Evolutionary conservation across 2,888 invertebrate species (phyloP), one percentile per base, ranked within the genome.

Genomic region (Cantharis nigra): DNA sequence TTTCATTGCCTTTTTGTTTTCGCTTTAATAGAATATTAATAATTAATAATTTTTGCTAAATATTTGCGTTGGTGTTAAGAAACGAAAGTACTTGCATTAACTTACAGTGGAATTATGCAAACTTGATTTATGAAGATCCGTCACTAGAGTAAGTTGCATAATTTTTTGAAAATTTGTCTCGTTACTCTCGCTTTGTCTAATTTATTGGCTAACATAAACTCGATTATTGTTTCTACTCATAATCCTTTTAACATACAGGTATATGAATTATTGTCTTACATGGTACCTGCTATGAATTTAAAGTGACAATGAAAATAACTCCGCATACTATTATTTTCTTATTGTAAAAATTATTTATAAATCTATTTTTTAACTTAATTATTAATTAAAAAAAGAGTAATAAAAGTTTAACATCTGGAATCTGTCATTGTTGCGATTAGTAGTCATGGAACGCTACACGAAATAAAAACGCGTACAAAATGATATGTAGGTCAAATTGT

Each of bases 51-150:
- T 23, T 23, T n/a, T 23, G 26, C 7, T 23, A 67, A 67, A 67
- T 67, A 3, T 67, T 67, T 67, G 65, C 65, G 65, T 69, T 62
- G 65, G 65, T 69, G 63, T 72, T 71, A 63, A 67, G 65, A 72
- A 71, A 69, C 72, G 76, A 71, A 73, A 73, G 72, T 67, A 65
- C 67, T 73, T 33, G 62, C 33, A 62, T 33, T 73, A 49, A 67
- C 65, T 67, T 67, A 69, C 14, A 64, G 49, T 9, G 16, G 14
- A 73, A 69, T 69, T 62, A 72, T 72, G 65, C 67, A 33, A 20
- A 65, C 65, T 71, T 73, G 72, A 73, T 73, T 73, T 73, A 73
- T 73, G 72, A 69, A 20, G 65, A 73, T 69, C 20, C 62, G 49
- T 71, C 62, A 23, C 71, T 23, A 23, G 49, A 71, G 20, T 13